Conservation (phyloP, 2,113 vertebrate genomes). For the Calidris pygmaea region DNA sequence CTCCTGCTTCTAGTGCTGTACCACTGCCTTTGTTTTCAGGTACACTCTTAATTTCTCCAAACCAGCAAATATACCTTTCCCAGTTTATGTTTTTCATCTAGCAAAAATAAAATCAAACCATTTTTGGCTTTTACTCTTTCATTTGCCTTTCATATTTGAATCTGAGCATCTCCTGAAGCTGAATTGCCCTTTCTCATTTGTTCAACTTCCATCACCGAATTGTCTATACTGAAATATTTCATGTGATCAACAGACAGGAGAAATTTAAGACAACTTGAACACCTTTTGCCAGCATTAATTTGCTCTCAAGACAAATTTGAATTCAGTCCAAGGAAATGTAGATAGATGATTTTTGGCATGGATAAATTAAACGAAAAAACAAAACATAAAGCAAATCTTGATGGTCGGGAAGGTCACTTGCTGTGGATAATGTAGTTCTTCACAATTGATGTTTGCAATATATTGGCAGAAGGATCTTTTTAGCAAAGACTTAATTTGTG, state of each 20-base stretch:
- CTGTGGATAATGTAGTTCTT: not conserved
- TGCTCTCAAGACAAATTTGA: not conserved
- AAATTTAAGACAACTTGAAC: not conserved
- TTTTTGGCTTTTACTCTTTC: not conserved
- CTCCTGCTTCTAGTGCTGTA: not conserved
- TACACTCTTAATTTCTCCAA: not conserved
- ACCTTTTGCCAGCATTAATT: not conserved
- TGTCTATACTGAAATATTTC: not conserved
- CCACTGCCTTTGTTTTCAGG: not conserved
- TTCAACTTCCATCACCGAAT: not conserved
- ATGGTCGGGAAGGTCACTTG: not conserved
- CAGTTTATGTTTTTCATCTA: not conserved
- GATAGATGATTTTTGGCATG: not conserved
- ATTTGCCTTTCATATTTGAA: not conserved
- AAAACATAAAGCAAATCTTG: not conserved
- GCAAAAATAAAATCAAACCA: not conserved
- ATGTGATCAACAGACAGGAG: not conserved
- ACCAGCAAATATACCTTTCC: not conserved
- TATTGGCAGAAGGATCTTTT: not conserved
- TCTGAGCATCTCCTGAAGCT: not conserved
- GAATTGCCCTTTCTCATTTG: not conserved
- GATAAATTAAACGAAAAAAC: not conserved
- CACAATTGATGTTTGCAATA: not conserved
- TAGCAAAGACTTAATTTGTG: not conserved
- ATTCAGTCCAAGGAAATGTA: not conserved